Evolutionary conservation across 1,140 invertebrate species (phyloP).

Genomic region (Aphelinus certus): DNA sequence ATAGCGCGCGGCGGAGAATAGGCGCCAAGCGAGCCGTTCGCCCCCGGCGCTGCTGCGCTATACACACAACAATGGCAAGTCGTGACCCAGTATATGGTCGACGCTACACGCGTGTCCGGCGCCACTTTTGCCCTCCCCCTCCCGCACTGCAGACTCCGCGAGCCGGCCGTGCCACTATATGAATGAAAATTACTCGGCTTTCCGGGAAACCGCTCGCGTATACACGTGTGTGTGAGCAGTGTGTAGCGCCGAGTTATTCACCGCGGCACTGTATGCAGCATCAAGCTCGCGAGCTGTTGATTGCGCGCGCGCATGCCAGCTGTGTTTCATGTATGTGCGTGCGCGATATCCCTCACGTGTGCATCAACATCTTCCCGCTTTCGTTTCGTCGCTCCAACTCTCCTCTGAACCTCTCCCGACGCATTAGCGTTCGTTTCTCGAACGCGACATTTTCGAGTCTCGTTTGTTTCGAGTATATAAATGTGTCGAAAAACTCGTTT

Average conservation of each 20-base stretch:
- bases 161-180: neutral
- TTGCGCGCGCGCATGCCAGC: constrained; percentile 50
- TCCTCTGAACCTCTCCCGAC: no score
- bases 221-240: neutral
- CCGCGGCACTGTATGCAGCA: neutral
- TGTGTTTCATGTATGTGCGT: constrained; percentile 54
- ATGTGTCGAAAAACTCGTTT: no score
- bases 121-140: constrained; percentile 50
- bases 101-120: constrained; percentile 55
- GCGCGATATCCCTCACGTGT: constrained; percentile 20
- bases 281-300: constrained; percentile 47
- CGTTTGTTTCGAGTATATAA: no score
- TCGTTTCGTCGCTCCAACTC: no score
- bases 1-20: constrained; percentile 47
- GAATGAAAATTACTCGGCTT: constrained; percentile 64
- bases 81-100: no score
- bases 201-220: constrained; percentile 51
- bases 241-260: neutral
- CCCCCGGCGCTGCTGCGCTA: no score
- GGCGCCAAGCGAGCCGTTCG: constrained; percentile 56
- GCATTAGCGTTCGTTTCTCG: no score
- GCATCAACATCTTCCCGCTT: no score
- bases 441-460: no score
- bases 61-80: constrained; percentile 57
- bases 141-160: no score